Evolutionary conservation across 2,888 invertebrate species (phyloP).

Genomic region (Nemoura dubitans): DNA sequence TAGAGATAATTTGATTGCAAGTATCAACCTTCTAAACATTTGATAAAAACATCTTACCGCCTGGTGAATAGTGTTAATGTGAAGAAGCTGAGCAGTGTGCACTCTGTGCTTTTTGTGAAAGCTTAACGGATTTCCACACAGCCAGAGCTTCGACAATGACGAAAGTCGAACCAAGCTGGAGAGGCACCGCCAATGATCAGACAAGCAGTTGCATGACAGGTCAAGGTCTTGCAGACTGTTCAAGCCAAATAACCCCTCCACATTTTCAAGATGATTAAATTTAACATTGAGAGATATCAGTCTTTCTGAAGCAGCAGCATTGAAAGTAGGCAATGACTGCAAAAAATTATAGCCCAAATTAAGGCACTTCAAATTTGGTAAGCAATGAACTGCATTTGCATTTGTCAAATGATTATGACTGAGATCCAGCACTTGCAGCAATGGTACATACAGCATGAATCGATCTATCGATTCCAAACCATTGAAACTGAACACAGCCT

Average conservation of each 20-base stretch:
- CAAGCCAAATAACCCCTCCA: slow-evolving; percentile 64
- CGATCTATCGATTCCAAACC: slow-evolving; percentile 64
- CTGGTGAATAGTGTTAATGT: slow-evolving; percentile 64
- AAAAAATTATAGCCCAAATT: slow-evolving; percentile 73
- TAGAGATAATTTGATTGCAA: background rate
- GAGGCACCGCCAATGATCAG: slow-evolving; percentile 66
- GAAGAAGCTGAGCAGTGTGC: slow-evolving; percentile 65
- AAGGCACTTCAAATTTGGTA: slow-evolving; percentile 70
- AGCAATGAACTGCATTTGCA: slow-evolving; percentile 65
- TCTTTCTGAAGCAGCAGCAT: slow-evolving; percentile 64
- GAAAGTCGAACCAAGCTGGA: slow-evolving; percentile 66
- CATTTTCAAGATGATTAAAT: slow-evolving; percentile 72
- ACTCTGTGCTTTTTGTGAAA: slow-evolving; percentile 69
- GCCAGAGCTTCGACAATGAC: slow-evolving; percentile 64
- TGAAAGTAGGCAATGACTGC: slow-evolving; percentile 66
- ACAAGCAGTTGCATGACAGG: slow-evolving; percentile 70
- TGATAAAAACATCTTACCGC: background rate
- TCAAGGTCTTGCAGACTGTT: slow-evolving; percentile 68
- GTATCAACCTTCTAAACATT: background rate
- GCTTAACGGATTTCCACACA: slow-evolving; percentile 70
- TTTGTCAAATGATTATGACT: slow-evolving; percentile 70
- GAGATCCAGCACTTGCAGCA: slow-evolving; percentile 70
- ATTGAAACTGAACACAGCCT: slow-evolving; percentile 68
- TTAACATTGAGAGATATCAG: slow-evolving; percentile 68
- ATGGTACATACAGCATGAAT: slow-evolving; percentile 69